Evolutionary conservation across 2,797 vertebrate species (phyloP).

Genomic region (Hybognathus amarus): DNA sequence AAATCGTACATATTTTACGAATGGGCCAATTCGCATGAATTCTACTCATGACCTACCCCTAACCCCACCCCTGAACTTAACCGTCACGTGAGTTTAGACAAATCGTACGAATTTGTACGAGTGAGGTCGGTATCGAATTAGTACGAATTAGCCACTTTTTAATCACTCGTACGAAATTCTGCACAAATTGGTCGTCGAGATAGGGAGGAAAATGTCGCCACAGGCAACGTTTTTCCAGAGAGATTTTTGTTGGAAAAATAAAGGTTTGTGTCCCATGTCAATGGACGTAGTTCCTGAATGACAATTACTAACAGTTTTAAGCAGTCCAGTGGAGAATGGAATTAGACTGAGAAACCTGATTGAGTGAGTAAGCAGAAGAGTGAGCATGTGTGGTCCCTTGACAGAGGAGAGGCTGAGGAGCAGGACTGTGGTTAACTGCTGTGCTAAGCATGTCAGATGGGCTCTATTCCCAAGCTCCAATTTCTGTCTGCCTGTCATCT

Average conservation of each 20-base stretch:
- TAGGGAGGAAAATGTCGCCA: no score
- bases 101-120: no score
- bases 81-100: no score
- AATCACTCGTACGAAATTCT: no score
- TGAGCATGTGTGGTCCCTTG: conserved; percentile 47
- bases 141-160: no score
- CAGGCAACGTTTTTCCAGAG: neutral
- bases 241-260: neutral
- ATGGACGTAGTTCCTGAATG: neutral
- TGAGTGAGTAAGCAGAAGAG: conserved; percentile 7
- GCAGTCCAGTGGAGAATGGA: neutral
- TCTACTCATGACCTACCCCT: no score
- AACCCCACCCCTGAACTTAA: no score
- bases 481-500: conserved; percentile 42
- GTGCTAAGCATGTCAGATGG: conserved; percentile 53
- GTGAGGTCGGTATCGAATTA: no score
- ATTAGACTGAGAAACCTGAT: conserved; percentile 18
- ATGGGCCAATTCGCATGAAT: no score
- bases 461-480: conserved; percentile 46
- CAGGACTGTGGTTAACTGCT: conserved; percentile 49
- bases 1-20: no score
- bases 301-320: conserved; percentile 8
- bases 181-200: no score
- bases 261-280: neutral
- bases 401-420: conserved; percentile 25